These are phyloP conservation scores for Tiliacea aurago DNA, from an alignment of 2,888 invertebrate species.

Conservation along the genomic window DNA sequence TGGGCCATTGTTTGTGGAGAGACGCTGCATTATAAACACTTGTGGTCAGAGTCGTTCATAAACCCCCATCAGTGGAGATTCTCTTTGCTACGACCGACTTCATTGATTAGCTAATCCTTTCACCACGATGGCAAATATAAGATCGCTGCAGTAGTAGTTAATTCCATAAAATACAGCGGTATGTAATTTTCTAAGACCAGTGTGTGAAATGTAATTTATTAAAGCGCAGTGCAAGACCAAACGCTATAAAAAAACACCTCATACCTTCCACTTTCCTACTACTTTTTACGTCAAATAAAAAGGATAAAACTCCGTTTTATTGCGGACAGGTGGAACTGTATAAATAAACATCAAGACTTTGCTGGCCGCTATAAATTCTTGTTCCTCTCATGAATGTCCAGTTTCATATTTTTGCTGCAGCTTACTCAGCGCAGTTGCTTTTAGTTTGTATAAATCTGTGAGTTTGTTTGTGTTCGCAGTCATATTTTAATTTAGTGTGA, in stretches of 20 bases:
- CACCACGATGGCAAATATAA: too few relatives aligned
- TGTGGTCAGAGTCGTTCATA: too few relatives aligned
- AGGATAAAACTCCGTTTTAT: constrained; percentile 43
- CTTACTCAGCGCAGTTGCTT: constrained; percentile 53
- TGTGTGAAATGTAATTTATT: background rate
- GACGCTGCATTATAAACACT: too few relatives aligned
- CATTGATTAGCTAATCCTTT: too few relatives aligned
- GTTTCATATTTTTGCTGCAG: constrained; percentile 61
- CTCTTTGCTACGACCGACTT: too few relatives aligned
- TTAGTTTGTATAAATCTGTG: constrained; percentile 51
- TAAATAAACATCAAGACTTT: constrained; percentile 63
- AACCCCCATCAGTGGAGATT: too few relatives aligned
- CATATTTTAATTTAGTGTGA: constrained; percentile 47
- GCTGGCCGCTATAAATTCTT: constrained; percentile 60
- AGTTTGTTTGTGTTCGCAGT: constrained; percentile 37
- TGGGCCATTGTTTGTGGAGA: too few relatives aligned
- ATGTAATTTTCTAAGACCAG: background rate
- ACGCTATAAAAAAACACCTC: background rate
- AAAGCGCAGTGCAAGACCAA: background rate
- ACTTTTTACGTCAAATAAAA: constrained; percentile 45
- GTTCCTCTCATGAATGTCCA: constrained; percentile 63
- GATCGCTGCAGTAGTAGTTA: background rate
- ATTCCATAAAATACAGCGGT: background rate
- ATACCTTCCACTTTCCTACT: background rate
- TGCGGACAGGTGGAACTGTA: constrained; percentile 55